phyloP scores from a whole-genome alignment of 2,888 invertebrate genomes.

The Oligia strigilis region DNA sequence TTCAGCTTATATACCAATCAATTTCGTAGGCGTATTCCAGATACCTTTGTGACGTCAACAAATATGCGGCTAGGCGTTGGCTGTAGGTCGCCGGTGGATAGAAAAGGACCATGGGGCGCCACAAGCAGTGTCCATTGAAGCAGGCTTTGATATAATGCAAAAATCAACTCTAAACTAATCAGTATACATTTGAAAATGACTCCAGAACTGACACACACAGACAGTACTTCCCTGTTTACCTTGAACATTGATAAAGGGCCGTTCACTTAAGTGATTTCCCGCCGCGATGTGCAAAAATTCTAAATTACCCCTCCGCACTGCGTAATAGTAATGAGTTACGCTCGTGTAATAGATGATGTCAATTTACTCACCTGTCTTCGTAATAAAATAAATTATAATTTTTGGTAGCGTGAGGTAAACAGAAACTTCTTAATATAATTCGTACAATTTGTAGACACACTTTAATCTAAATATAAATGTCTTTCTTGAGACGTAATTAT shows the following conservation, averaged over 20 bases:
- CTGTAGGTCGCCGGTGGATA: constrained; percentile 74
- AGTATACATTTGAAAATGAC: constrained; percentile 71
- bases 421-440: constrained; percentile 22
- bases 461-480: constrained; percentile 29
- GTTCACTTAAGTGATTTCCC: constrained; percentile 74
- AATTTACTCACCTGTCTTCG: constrained; percentile 35
- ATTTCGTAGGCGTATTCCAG: constrained; percentile 84
- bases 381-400: constrained; percentile 44
- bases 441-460: constrained; percentile 5
- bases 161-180: constrained; percentile 64
- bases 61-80: constrained; percentile 84
- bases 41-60: constrained; percentile 85
- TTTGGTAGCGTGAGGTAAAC: constrained; percentile 23
- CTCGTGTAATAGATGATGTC: constrained; percentile 43
- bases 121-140: constrained; percentile 47
- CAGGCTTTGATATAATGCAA: constrained; percentile 46
- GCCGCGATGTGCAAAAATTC: constrained; percentile 50
- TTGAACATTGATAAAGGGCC: constrained; percentile 86
- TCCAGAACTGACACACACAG: constrained; percentile 59
- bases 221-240: constrained; percentile 81
- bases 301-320: constrained; percentile 38
- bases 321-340: constrained; percentile 40
- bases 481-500: constrained; percentile 7
- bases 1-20: constrained; percentile 83
- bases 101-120: constrained; percentile 75